phyloP scores from a whole-genome alignment of 2,113 vertebrate genomes.

The Solea solea region DNA sequence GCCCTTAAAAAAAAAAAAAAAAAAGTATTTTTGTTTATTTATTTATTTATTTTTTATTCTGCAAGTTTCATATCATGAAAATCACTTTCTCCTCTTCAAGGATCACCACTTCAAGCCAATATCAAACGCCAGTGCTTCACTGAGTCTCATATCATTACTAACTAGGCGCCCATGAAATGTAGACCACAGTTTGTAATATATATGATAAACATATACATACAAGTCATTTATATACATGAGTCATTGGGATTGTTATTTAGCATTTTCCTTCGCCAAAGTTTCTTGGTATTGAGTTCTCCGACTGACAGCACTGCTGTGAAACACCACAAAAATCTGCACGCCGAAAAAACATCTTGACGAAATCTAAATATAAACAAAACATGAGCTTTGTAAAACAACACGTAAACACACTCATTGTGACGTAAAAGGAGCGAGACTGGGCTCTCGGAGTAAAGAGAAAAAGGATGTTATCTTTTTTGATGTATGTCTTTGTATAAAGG shows the following conservation, averaged over 20 bases:
- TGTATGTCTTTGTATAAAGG: constrained; percentile 10
- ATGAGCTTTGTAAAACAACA: not conserved
- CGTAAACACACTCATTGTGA: not conserved
- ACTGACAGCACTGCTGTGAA: not conserved
- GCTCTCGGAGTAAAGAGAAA: constrained; percentile 3
- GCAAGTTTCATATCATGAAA: not conserved
- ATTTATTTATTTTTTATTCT: too few species aligned
- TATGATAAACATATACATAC: not conserved
- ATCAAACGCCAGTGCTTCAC: too few species aligned
- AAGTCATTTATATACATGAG: not conserved
- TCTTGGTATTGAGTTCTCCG: not conserved
- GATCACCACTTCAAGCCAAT: too few species aligned
- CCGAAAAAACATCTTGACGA: not conserved
- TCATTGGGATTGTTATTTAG: not conserved
- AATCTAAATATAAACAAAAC: not conserved
- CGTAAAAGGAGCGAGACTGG: not conserved
- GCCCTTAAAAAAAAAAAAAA: not conserved
- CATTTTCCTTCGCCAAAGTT: not conserved
- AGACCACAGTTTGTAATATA: not conserved
- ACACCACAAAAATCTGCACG: not conserved
- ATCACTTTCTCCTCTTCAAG: not conserved
- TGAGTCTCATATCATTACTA: too few species aligned
- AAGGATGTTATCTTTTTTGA: not conserved
- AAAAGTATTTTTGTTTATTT: not conserved
- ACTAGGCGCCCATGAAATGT: not conserved